Evolutionary conservation across 2,113 vertebrate genomes (phyloP).

Genomic region (Oceanites oceanicus): DNA sequence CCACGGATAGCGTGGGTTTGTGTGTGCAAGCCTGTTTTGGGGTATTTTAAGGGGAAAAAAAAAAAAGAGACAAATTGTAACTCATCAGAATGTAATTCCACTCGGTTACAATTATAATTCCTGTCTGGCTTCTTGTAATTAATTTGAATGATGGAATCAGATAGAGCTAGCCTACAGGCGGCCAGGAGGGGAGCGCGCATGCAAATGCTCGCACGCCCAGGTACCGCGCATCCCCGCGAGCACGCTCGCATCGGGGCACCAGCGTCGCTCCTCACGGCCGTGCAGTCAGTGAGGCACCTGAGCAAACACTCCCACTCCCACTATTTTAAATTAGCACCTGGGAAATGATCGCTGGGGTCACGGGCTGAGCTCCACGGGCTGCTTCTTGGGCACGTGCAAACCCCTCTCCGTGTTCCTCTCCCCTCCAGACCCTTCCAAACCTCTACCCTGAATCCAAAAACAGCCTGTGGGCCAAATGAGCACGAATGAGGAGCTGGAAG

Average conservation of each 20-base stretch:
- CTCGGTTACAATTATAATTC: slow-evolving; percentile 22
- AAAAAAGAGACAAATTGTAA: not conserved
- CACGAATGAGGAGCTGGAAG: not conserved
- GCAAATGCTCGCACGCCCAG: rapidly evolving
- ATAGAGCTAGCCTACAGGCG: not conserved
- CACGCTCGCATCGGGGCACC: rapidly evolving
- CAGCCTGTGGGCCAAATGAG: not conserved
- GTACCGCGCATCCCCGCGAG: rapidly evolving
- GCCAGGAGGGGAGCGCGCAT: not conserved
- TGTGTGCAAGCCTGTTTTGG: not conserved
- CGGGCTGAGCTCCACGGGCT: not conserved
- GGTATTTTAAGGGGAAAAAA: not conserved
- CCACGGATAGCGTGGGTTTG: not conserved
- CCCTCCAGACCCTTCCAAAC: not conserved
- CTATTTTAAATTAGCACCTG: rapidly evolving
- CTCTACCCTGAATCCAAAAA: not conserved
- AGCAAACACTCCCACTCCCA: not conserved
- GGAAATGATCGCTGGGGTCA: rapidly evolving
- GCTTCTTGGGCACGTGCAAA: not conserved
- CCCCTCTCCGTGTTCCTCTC: not conserved
- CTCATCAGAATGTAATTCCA: slow-evolving; percentile 36
- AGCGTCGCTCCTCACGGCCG: rapidly evolving
- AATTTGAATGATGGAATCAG: not conserved
- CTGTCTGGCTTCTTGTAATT: slow-evolving; percentile 39
- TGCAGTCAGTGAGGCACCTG: rapidly evolving